Evolutionary conservation across 2,797 vertebrate genomes (phyloP).

Genomic region (Enteromius trimaculatus): DNA sequence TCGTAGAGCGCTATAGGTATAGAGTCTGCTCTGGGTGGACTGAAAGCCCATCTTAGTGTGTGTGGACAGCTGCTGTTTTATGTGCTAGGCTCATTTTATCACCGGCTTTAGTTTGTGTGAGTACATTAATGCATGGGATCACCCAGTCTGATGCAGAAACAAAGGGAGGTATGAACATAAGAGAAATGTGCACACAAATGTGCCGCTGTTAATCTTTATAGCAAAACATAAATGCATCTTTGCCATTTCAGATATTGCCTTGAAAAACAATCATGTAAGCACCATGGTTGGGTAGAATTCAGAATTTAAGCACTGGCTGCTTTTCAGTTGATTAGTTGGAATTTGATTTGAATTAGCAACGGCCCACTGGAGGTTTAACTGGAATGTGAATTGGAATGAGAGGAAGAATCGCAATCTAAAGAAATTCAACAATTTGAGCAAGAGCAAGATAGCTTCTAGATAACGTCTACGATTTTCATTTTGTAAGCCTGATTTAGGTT

Average conservation of each 20-base stretch:
- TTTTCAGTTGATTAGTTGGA: slow-evolving; percentile 26
- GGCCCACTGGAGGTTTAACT: slow-evolving; percentile 1
- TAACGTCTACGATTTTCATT: neutral
- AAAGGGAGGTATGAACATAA: slow-evolving; percentile 26
- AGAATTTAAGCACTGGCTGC: slow-evolving; percentile 18
- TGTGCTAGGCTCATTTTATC: slow-evolving; percentile 55
- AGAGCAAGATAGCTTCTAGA: neutral
- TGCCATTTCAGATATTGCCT: slow-evolving; percentile 38
- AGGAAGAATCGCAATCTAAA: slow-evolving; percentile 8
- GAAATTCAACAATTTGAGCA: neutral
- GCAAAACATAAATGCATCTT: slow-evolving; percentile 29
- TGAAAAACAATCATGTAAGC: slow-evolving; percentile 34
- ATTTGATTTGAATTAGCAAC: slow-evolving; percentile 18
- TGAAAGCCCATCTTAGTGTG: slow-evolving; percentile 56
- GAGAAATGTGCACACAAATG: slow-evolving; percentile 31
- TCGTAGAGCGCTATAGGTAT: slow-evolving; percentile 61
- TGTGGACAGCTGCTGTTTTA: slow-evolving; percentile 57
- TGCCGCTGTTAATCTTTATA: slow-evolving; percentile 23
- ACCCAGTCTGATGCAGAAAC: slow-evolving; percentile 30
- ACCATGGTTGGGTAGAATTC: slow-evolving; percentile 20
- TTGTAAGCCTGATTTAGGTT: neutral
- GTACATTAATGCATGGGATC: slow-evolving; percentile 50
- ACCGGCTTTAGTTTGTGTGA: slow-evolving; percentile 42
- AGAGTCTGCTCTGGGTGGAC: slow-evolving; percentile 62
- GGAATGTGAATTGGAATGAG: slow-evolving; percentile 22